Base-by-base conservation (phyloP, 2,113 vertebrate genomes). In the Oncorhynchus nerka region DNA sequence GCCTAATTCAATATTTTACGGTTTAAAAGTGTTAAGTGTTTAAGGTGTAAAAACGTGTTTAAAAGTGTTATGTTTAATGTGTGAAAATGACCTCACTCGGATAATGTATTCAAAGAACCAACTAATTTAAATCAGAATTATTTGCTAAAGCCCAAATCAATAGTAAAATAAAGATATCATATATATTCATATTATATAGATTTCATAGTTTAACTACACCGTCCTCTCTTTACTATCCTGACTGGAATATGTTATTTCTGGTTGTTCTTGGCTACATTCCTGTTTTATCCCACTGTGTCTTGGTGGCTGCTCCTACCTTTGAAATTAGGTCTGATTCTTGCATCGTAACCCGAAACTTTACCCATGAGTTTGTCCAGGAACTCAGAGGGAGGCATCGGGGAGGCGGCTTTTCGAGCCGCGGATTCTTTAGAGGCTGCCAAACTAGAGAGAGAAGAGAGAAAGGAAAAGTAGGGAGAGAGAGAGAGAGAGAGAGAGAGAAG, bases 291-390 rank as follows among this genome's bases (percentile, higher is more conserved):
- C 55, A 84, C 77, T 81, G 80, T 87, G 87, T 85, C 85, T 84
- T 74, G 85, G 84, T 82, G 86, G 84, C 79, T 72, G 12, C 66
- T 81, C 93, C 86, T 96, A 99, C 98, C 97, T 99, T 99, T 99
- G 81, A 99, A 99, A 89, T 99, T 99, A 64, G 98, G 98, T 85
- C 98, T 94, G 91, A 99, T 99, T 91, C 98, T 95, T 89, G 98
- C 98, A 73, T 99, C 98, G 0, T 99, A 99, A 80, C 98, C 98
- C 48, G 98, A 99, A 62, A 97, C 97, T 85, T 98, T 92, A 49
- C 98, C 98, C 98, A 99, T 99, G 81, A 99, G 84, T 78, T 99
- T 99, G 89, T 99, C 98, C 94, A 99, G 89, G 92, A 99, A 99
- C 89, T 99, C 98, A 0, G 98, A 99, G 67, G 98, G 98, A 64